These are phyloP conservation scores for Prorops nasuta DNA, from an alignment of 1,140 invertebrate species.

Conservation along the genomic window DNA sequence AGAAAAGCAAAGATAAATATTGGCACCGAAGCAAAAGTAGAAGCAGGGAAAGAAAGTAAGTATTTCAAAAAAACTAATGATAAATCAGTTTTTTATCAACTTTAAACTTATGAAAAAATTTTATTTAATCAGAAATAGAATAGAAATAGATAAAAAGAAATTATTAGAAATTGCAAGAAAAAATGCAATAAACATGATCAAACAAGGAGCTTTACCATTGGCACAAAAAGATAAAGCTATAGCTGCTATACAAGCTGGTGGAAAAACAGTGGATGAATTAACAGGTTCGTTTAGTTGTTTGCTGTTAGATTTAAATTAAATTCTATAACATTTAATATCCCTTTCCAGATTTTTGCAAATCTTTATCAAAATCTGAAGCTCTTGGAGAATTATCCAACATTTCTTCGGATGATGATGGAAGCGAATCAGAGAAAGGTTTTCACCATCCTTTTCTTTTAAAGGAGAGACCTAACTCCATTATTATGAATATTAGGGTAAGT, in stretches of 20 bases:
- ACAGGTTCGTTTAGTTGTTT: no score
- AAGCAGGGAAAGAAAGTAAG: slow-evolving; percentile 51
- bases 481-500: slow-evolving; percentile 90
- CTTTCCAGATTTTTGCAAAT: slow-evolving; percentile 94
- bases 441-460: slow-evolving; percentile 90
- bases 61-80: slow-evolving; percentile 14
- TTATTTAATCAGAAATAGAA: slow-evolving; percentile 44
- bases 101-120: slow-evolving; percentile 8
- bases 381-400: slow-evolving; percentile 74
- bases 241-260: slow-evolving; percentile 81
- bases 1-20: slow-evolving; percentile 41
- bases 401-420: slow-evolving; percentile 68
- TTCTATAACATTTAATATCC: no score
- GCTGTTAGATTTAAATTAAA: no score
- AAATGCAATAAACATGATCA: slow-evolving; percentile 84
- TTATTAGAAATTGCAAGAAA: slow-evolving; percentile 86
- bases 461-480: slow-evolving; percentile 77
- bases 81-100: no score
- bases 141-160: slow-evolving; percentile 86
- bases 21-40: slow-evolving; percentile 40
- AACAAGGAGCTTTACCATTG: slow-evolving; percentile 73
- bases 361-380: slow-evolving; percentile 81
- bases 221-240: slow-evolving; percentile 76
- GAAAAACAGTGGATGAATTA: slow-evolving; percentile 91
- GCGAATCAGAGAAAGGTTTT: slow-evolving; percentile 75